Percentiles rank a stretch among this genome's conserved stretches.
Conservation (phyloP, 2,888 invertebrate species). For the Sphaerophoria taeniata region DNA sequence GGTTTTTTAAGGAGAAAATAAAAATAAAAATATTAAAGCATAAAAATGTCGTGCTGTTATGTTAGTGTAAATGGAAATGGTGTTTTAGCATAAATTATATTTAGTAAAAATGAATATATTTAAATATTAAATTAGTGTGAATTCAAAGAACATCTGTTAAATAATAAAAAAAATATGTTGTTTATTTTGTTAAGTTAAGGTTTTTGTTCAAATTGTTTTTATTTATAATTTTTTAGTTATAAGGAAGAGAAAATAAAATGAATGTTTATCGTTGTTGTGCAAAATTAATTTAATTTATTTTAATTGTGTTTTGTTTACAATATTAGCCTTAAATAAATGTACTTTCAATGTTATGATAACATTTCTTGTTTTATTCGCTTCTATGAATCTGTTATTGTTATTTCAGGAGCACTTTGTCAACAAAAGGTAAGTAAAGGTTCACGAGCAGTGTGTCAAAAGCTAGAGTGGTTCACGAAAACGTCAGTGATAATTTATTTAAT, state of each 20-base stretch:
- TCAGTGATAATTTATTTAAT: too few species aligned
- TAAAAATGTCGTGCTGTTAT: constrained; percentile 32
- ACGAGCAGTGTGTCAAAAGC: too few species aligned
- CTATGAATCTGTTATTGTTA: background rate
- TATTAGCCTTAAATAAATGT: constrained; percentile 64
- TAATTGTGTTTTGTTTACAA: constrained; percentile 44
- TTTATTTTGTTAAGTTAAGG: constrained; percentile 22
- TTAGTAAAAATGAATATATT: background rate
- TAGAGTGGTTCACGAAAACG: too few species aligned
- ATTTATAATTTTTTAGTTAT: constrained; percentile 3
- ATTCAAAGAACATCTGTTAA: background rate
- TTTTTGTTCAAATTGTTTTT: constrained; percentile 27
- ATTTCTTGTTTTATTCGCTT: background rate
- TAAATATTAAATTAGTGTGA: constrained; percentile 11
- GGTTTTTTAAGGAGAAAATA: background rate
- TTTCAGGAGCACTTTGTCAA: too few species aligned
- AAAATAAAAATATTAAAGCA: constrained; percentile 7
- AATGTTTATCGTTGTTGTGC: constrained; percentile 68
- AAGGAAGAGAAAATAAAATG: constrained; percentile 18
- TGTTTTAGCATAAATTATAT: constrained; percentile 15
- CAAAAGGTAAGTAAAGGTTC: too few species aligned
- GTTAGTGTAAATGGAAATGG: constrained; percentile 42
- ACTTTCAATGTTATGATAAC: constrained; percentile 68
- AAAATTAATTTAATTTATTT: constrained; percentile 71
- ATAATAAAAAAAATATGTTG: background rate